Conservation (phyloP, 2,113 vertebrate species). For the Lycaon pictus region DNA sequence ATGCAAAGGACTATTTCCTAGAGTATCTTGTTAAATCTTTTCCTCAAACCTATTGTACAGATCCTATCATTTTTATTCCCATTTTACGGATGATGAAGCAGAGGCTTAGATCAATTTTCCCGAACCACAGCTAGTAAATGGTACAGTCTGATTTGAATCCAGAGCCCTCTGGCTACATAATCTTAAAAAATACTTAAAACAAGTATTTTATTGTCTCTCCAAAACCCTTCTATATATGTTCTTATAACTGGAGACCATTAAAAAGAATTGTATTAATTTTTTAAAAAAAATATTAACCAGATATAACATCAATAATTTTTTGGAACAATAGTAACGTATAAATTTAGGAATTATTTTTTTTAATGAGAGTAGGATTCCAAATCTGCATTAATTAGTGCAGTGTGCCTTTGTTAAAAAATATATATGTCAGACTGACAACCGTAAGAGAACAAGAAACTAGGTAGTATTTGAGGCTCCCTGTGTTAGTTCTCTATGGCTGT, state of each 20-base stretch:
- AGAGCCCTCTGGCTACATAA: background rate
- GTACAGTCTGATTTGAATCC: background rate
- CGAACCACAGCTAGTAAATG: background rate
- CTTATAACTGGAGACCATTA: background rate
- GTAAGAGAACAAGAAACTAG: background rate
- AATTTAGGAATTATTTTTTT: constrained; percentile 37
- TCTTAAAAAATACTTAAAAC: background rate
- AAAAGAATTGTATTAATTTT: constrained; percentile 11
- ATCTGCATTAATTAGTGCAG: constrained; percentile 16
- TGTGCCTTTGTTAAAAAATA: background rate
- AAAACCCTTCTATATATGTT: constrained; percentile 25
- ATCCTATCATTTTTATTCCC: background rate
- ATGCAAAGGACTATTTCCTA: background rate
- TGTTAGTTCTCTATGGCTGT: background rate
- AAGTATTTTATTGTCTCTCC: background rate
- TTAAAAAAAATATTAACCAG: constrained; percentile 22
- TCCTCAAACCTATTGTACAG: background rate
- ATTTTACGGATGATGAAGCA: constrained; percentile 23
- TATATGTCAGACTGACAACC: background rate
- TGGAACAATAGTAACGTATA: background rate
- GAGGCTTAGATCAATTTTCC: background rate
- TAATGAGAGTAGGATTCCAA: background rate
- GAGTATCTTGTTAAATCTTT: constrained; percentile 28
- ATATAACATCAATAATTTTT: background rate
- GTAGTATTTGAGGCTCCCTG: background rate